A percentile compares a stretch with the other conserved stretches of the same genome.
These are phyloP conservation scores for Myopa testacea DNA, from an alignment of 2,888 invertebrate species.

Conservation along the genomic window DNA sequence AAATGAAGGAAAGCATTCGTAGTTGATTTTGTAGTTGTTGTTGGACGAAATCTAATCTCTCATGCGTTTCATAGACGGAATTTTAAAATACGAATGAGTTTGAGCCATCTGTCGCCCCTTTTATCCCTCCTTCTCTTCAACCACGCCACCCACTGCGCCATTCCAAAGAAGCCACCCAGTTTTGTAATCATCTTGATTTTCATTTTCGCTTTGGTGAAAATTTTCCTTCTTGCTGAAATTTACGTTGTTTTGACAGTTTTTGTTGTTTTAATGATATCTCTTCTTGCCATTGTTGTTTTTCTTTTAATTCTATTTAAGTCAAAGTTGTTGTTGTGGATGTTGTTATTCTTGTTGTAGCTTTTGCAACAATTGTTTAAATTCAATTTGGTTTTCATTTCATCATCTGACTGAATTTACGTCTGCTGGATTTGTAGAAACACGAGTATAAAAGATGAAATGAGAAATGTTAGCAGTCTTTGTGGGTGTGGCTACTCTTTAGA, in stretches of 20 bases:
- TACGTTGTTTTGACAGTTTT: slow-evolving; percentile 8
- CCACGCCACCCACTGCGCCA: background rate
- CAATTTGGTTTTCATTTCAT: slow-evolving; percentile 27
- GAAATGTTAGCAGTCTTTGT: background rate
- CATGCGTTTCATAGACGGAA: slow-evolving; percentile 13
- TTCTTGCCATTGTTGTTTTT: background rate
- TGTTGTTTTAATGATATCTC: background rate
- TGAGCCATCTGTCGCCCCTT: background rate
- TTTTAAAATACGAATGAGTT: slow-evolving; percentile 18
- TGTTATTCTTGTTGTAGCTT: background rate
- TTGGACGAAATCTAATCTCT: background rate
- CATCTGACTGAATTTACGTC: slow-evolving; percentile 1
- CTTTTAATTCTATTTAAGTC: background rate
- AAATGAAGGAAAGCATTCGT: background rate
- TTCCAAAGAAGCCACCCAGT: background rate
- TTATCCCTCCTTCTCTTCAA: background rate
- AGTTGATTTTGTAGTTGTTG: too few relatives aligned
- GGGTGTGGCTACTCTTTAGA: background rate
- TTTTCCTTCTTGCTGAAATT: background rate
- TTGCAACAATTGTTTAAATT: slow-evolving; percentile 20
- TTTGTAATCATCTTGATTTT: slow-evolving; percentile 6
- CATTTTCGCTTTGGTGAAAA: slow-evolving; percentile 11
- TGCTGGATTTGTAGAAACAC: background rate
- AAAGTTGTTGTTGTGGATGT: background rate
- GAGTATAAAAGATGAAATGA: background rate